These are phyloP conservation scores for Amphipoea oculea DNA, from an alignment of 2,888 invertebrate genomes.

Conservation along the genomic window DNA sequence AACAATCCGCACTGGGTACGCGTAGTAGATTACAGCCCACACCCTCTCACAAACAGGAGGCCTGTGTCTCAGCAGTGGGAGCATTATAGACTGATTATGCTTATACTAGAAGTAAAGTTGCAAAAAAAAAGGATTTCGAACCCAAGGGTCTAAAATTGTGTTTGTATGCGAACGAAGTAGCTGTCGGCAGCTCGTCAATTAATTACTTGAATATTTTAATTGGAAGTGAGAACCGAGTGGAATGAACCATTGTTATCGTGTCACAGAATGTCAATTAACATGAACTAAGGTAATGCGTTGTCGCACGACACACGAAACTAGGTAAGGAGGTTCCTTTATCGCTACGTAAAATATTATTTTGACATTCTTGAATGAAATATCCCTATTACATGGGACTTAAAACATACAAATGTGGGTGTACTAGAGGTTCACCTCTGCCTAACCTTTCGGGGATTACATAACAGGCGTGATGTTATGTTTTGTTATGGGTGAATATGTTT, in stretches of 20 bases:
- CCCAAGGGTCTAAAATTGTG: background rate
- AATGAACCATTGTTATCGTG: constrained; percentile 57
- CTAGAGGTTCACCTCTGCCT: too few relatives aligned
- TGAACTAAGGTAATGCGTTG: constrained; percentile 30
- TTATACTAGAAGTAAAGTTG: background rate
- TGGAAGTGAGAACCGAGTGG: constrained; percentile 30
- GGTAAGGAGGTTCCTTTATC: constrained; percentile 37
- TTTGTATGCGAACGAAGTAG: background rate
- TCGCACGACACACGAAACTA: constrained; percentile 40
- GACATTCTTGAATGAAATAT: background rate
- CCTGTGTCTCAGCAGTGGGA: too few relatives aligned
- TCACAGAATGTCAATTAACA: constrained; percentile 46
- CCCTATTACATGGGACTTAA: too few relatives aligned
- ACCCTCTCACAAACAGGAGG: background rate
- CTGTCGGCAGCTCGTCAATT: background rate
- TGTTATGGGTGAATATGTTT: too few relatives aligned
- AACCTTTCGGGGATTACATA: too few relatives aligned
- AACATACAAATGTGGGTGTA: too few relatives aligned
- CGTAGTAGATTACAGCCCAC: background rate
- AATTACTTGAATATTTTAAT: constrained; percentile 43
- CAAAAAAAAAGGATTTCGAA: background rate
- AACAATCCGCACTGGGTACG: background rate
- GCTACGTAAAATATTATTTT: constrained; percentile 28
- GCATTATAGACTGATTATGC: too few relatives aligned
- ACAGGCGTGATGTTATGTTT: too few relatives aligned